These are phyloP conservation scores for Phthorimaea operculella DNA, from an alignment of 1,140 invertebrate species.

Conservation along the genomic window DNA sequence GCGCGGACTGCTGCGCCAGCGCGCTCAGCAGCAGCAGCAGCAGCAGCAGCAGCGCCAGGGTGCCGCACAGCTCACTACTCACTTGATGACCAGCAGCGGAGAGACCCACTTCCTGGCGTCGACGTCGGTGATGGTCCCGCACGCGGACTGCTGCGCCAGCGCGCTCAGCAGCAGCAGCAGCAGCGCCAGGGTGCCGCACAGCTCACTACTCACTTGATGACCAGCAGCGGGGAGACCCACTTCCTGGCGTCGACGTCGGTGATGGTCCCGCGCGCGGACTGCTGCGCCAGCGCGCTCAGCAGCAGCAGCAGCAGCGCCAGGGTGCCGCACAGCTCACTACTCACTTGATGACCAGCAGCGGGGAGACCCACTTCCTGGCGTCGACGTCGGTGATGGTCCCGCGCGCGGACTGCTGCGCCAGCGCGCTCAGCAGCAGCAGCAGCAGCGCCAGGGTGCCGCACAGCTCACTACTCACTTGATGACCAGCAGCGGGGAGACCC, in stretches of 20 bases:
- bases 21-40: constrained; percentile 72
- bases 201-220: constrained; percentile 75
- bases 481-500: constrained; percentile 74
- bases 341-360: constrained; percentile 76
- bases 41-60: too few relatives aligned
- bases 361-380: constrained; percentile 72
- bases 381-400: constrained; percentile 77
- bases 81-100: constrained; percentile 76
- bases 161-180: constrained; percentile 72
- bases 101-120: constrained; percentile 73
- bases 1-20: constrained; percentile 76
- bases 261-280: constrained; percentile 77
- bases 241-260: constrained; percentile 74
- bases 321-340: constrained; percentile 27
- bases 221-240: constrained; percentile 73
- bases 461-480: constrained; percentile 70
- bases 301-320: constrained; percentile 74
- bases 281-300: constrained; percentile 73
- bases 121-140: constrained; percentile 77
- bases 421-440: constrained; percentile 71
- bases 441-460: constrained; percentile 64
- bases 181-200: too few relatives aligned
- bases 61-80: too few relatives aligned
- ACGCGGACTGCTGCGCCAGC: constrained; percentile 76
- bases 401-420: constrained; percentile 76